Conservation (phyloP, 2,888 invertebrate genomes). For the Mongoloraphidia duomilia region DNA sequence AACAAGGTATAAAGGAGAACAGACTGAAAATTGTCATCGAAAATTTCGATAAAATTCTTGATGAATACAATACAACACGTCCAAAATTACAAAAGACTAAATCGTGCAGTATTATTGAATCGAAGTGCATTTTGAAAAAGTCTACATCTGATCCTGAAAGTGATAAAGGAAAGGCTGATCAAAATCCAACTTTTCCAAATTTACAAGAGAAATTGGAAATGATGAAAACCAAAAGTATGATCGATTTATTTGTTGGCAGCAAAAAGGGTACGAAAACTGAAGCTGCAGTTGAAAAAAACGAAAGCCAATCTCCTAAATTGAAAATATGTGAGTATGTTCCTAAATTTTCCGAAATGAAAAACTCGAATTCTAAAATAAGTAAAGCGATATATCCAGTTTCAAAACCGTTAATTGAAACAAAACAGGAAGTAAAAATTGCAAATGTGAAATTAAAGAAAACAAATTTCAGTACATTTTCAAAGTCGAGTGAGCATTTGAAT, state of each 20-base stretch:
- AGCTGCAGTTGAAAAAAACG: too few species aligned
- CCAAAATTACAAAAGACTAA: constrained; percentile 53
- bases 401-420: background rate
- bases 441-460: background rate
- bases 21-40: constrained; percentile 35
- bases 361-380: background rate
- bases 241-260: constrained; percentile 11
- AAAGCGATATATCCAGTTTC: background rate
- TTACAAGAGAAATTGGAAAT: background rate
- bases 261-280: constrained; percentile 7
- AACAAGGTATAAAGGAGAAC: constrained; percentile 23
- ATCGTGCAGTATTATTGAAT: constrained; percentile 55
- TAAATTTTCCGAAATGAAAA: too few species aligned
- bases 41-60: constrained; percentile 37
- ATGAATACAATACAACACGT: constrained; percentile 29
- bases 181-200: background rate
- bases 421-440: constrained; percentile 19
- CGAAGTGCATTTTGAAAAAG: constrained; percentile 50
- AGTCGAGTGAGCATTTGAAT: background rate
- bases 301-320: too few species aligned
- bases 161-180: constrained; percentile 11
- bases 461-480: background rate
- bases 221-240: constrained; percentile 21
- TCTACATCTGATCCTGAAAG: constrained; percentile 34
- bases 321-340: too few species aligned